phyloP scores from a whole-genome alignment of 2,113 vertebrate genomes.

The Eudyptes chrysolophus region DNA sequence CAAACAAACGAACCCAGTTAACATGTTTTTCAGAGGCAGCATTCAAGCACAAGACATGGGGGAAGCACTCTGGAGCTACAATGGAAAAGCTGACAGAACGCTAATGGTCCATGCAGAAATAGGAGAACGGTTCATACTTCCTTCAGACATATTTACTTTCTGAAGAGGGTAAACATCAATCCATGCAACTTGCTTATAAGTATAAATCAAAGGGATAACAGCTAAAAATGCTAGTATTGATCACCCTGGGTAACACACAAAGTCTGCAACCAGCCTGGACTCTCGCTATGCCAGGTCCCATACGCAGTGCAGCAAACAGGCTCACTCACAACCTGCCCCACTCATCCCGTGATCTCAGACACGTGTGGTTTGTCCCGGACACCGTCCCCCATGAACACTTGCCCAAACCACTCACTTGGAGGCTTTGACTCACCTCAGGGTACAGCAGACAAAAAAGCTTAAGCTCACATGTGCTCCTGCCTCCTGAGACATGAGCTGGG shows the following conservation, averaged over 20 bases:
- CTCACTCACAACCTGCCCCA: neutral
- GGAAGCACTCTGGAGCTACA: neutral
- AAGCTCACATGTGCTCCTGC: neutral
- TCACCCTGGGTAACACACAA: neutral
- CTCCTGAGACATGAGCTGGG: accelerated
- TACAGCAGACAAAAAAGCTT: neutral
- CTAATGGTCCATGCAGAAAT: neutral
- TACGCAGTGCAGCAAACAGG: neutral
- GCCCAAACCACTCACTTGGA: neutral
- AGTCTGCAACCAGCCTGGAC: neutral
- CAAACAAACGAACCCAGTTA: neutral
- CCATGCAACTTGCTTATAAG: neutral
- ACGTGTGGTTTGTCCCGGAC: accelerated
- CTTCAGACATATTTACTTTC: neutral
- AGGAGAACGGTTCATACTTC: neutral
- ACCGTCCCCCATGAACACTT: accelerated
- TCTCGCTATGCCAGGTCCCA: accelerated
- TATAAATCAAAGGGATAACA: neutral
- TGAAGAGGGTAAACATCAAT: neutral
- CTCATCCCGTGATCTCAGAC: neutral
- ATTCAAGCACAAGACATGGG: accelerated
- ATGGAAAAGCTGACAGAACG: neutral
- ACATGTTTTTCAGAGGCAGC: neutral
- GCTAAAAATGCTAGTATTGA: neutral
- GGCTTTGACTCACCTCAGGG: neutral